These are phyloP conservation scores for Drosophila cardini DNA, from an alignment of 1,140 invertebrate species.

Conservation along the genomic window DNA sequence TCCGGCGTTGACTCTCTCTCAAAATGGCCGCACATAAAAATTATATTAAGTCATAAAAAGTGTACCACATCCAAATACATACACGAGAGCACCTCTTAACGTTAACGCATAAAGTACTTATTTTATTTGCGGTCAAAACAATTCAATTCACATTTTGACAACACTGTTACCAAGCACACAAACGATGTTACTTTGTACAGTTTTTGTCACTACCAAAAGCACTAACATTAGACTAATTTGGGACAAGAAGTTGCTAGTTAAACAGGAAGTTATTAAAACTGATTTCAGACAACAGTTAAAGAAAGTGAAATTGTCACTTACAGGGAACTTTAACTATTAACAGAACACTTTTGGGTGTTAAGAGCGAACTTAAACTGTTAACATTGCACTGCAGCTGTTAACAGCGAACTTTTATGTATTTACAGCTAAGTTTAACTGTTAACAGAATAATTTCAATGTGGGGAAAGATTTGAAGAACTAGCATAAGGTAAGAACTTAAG, in stretches of 20 bases:
- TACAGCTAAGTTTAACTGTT: too few species aligned
- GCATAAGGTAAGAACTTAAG: too few species aligned
- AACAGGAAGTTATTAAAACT: slow-evolving; percentile 13
- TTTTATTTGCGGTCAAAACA: slow-evolving; percentile 65
- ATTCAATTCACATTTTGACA: slow-evolving; percentile 70
- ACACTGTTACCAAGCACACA: slow-evolving; percentile 8
- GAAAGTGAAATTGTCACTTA: too few species aligned
- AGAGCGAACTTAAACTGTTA: not conserved
- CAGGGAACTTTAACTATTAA: not conserved
- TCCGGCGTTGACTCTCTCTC: slow-evolving; percentile 49
- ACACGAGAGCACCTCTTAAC: slow-evolving; percentile 35
- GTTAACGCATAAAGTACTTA: slow-evolving; percentile 50
- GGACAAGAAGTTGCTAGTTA: not conserved
- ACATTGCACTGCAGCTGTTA: not conserved
- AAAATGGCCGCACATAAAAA: slow-evolving; percentile 78
- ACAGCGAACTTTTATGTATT: too few species aligned
- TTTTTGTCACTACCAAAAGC: not conserved
- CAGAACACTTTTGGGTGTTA: not conserved
- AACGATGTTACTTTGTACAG: slow-evolving; percentile 16
- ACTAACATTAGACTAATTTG: slow-evolving; percentile 13
- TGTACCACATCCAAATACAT: slow-evolving; percentile 3
- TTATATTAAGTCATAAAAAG: slow-evolving; percentile 79
- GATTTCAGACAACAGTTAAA: slow-evolving; percentile 13
- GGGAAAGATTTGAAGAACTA: too few species aligned
- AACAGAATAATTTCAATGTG: too few species aligned